Percentiles rank a stretch among this genome's conserved stretches.
These are phyloP conservation scores for Pteropus rufus DNA, from an alignment of 2,797 vertebrate species.

Conservation along the genomic window DNA sequence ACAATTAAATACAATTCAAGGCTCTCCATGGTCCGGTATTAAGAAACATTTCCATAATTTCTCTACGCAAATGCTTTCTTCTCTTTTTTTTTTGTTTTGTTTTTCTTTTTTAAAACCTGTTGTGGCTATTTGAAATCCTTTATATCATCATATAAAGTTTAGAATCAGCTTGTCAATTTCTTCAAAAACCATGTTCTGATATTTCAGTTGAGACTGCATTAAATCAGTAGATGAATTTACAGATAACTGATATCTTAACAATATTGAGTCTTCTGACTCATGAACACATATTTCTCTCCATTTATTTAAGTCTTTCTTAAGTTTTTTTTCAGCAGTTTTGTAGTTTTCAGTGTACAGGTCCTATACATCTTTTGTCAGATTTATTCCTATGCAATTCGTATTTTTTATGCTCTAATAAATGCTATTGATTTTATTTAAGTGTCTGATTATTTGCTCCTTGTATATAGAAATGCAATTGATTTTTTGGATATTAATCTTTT, in stretches of 20 bases:
- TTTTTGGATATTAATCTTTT: not conserved
- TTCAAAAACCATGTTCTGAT: not conserved
- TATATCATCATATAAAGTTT: not conserved
- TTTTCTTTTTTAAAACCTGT: not conserved
- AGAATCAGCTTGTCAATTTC: not conserved
- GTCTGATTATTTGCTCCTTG: not conserved
- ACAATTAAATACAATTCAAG: not conserved
- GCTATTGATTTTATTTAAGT: not conserved
- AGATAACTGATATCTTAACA: not conserved
- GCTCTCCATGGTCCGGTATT: not conserved
- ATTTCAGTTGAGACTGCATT: not conserved
- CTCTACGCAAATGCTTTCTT: not conserved
- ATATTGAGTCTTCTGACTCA: not conserved
- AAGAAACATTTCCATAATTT: not conserved
- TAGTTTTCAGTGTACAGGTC: not conserved
- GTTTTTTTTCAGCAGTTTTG: not conserved
- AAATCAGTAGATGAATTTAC: not conserved
- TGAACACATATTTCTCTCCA: not conserved
- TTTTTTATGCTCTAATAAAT: not conserved
- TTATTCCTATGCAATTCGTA: not conserved
- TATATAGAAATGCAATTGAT: not conserved
- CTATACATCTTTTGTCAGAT: not conserved
- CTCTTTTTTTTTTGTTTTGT: not conserved
- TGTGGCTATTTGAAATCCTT: not conserved
- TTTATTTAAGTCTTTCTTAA: not conserved